A percentile compares a stretch with the other conserved stretches of the same genome.
These are phyloP conservation scores for Schrankia costaestrigalis DNA, from an alignment of 2,888 invertebrate species.

Conservation along the genomic window DNA sequence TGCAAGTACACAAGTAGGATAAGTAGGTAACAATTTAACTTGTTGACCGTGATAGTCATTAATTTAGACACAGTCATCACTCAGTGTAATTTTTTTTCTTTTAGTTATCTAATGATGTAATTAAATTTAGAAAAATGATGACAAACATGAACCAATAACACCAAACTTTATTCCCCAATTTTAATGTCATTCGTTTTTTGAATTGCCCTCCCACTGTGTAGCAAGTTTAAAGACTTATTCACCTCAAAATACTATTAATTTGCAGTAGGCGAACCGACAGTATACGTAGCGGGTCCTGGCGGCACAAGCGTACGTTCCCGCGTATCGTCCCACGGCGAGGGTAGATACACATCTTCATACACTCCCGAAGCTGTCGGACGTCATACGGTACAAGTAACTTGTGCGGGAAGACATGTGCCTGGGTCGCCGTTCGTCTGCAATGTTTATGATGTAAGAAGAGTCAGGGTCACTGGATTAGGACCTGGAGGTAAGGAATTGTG, in stretches of 20 bases:
- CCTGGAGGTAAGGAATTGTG: conserved; percentile 58
- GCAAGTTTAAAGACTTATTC: too few species aligned
- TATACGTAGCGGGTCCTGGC: conserved; percentile 90
- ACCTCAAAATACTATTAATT: background rate
- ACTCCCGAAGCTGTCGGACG: conserved; percentile 93
- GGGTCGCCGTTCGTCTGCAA: conserved; percentile 97
- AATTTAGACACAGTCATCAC: too few species aligned
- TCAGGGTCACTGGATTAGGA: conserved; percentile 84
- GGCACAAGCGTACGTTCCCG: conserved; percentile 89
- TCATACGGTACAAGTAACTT: conserved; percentile 90
- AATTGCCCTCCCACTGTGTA: too few species aligned
- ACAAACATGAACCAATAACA: too few species aligned
- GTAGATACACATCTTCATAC: conserved; percentile 89
- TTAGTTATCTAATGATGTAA: background rate
- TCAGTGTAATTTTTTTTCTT: background rate
- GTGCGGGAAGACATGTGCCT: conserved; percentile 91
- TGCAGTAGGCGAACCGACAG: conserved; percentile 83
- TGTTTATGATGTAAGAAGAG: conserved; percentile 94
- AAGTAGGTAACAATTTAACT: too few species aligned
- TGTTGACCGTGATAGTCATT: too few species aligned
- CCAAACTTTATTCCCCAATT: too few species aligned
- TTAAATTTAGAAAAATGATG: too few species aligned
- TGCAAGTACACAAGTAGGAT: too few species aligned
- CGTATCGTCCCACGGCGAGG: conserved; percentile 82
- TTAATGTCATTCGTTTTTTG: background rate